These are phyloP conservation scores for Acrobasis consociella DNA, from an alignment of 2,888 invertebrate species.

Conservation along the genomic window DNA sequence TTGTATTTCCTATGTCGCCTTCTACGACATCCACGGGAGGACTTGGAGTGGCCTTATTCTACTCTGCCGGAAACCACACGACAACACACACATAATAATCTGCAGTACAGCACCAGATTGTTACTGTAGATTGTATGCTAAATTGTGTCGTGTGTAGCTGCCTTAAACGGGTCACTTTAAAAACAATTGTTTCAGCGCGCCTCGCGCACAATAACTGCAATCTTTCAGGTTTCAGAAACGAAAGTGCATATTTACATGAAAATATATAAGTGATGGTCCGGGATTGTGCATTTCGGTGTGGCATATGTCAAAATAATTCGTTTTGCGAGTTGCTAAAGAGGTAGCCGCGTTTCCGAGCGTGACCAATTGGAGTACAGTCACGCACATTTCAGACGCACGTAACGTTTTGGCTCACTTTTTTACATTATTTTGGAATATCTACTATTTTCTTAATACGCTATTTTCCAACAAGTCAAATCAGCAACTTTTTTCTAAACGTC, in stretches of 20 bases:
- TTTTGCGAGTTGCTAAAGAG: slow-evolving; percentile 8
- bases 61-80: too few species aligned
- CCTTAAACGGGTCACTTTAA: slow-evolving; percentile 40
- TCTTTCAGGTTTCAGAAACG: slow-evolving; percentile 57
- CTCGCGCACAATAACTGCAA: slow-evolving; percentile 42
- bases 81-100: too few species aligned
- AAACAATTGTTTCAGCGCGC: slow-evolving; percentile 38
- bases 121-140: too few species aligned
- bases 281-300: slow-evolving; percentile 33
- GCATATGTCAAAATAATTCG: slow-evolving; percentile 15
- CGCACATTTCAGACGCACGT: slow-evolving; percentile 5
- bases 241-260: slow-evolving; percentile 43
- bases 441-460: neutral
- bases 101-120: too few species aligned
- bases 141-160: too few species aligned
- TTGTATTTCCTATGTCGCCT: too few species aligned
- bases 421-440: neutral
- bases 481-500: too few species aligned
- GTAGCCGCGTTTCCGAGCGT: neutral
- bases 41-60: too few species aligned
- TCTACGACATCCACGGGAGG: too few species aligned
- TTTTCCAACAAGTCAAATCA: too few species aligned
- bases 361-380: slow-evolving; percentile 13
- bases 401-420: slow-evolving; percentile 7
- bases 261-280: slow-evolving; percentile 35